Percentiles rank a stretch among this genome's conserved stretches.
phyloP scores from a whole-genome alignment of 2,113 vertebrate genomes.

The Pterocles burchelli region DNA sequence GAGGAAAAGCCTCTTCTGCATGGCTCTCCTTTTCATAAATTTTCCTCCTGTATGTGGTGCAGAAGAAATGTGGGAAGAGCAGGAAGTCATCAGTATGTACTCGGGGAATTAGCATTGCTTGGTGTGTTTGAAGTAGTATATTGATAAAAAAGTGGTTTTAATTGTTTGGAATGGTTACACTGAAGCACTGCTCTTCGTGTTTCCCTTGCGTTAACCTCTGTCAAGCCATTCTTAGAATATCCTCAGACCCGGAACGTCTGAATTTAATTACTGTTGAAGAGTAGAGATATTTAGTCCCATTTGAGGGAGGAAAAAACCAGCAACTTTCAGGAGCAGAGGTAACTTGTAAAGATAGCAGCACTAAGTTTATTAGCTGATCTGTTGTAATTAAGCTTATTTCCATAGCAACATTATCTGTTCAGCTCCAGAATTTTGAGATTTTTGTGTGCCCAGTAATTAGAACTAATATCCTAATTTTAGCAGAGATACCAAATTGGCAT shows the following conservation, averaged over 20 bases:
- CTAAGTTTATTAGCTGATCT: background rate
- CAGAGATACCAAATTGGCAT: background rate
- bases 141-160: constrained; percentile 23
- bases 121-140: background rate
- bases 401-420: constrained; percentile 46
- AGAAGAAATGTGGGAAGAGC: background rate
- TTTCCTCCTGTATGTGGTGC: background rate
- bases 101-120: background rate
- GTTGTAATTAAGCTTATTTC: constrained; percentile 49
- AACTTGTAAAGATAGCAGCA: constrained; percentile 10
- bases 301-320: background rate
- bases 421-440: background rate
- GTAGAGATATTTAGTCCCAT: background rate
- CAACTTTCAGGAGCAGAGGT: background rate
- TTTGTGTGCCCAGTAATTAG: constrained; percentile 34
- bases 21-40: background rate
- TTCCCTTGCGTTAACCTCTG: background rate
- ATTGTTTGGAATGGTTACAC: background rate
- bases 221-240: background rate
- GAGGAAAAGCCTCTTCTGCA: background rate
- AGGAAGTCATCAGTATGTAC: background rate
- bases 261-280: constrained; percentile 30
- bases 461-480: constrained; percentile 58
- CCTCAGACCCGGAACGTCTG: background rate
- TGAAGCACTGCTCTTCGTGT: background rate